Evolutionary conservation across 1,140 invertebrate species (phyloP), one percentile per base, ranked within the genome.

Genomic region (Diachasma alloeum): DNA sequence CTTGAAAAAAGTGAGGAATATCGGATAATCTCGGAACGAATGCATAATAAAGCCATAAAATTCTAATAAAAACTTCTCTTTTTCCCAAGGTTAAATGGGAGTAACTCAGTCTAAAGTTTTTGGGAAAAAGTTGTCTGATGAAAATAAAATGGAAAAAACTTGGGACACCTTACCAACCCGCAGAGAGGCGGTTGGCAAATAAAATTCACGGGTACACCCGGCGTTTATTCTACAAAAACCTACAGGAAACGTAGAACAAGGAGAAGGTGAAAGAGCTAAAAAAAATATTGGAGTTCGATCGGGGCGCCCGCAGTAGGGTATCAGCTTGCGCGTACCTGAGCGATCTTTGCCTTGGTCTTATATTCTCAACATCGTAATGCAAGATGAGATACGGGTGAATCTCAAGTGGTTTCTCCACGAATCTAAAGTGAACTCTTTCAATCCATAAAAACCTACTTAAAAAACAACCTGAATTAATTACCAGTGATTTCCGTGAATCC

Each of bases 271-370:
- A 53, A 53, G 24, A 72, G 9, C 15, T 37, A 68, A 68, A 39
- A 68, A 19, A 19, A 39, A 48, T 22, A 19, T 48, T n/a, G 26
- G 26, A 31, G 71, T 72, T 17, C 17, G 66, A 75, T 75, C 74
- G 74, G 66, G 74, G 74, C 42, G 37, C 74, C 74, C 74, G 74
- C 74, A 75, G 42, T 75, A 19, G 36, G 8, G 39, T 75, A 75
- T 75, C 74, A 75, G 66, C 46, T 75, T 70, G 31, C 74, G 15
- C 36, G 66, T 53, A 26, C 39, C 36, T 71, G 36, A 68, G 4
- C 22, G 26, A 31, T 66, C 22, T 31, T 26, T 66, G n/a, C 26
- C 31, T 31, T 2, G 11, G 56, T 48, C 42, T 68, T 36, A 31
- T 36, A 56, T 13, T 46, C 5, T n/a, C n/a, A 46, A 26, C 22